A percentile compares a stretch with the other conserved stretches of the same genome.
Evolutionary conservation across 2,113 vertebrate species (phyloP).

Genomic region (Prionailurus bengalensis): DNA sequence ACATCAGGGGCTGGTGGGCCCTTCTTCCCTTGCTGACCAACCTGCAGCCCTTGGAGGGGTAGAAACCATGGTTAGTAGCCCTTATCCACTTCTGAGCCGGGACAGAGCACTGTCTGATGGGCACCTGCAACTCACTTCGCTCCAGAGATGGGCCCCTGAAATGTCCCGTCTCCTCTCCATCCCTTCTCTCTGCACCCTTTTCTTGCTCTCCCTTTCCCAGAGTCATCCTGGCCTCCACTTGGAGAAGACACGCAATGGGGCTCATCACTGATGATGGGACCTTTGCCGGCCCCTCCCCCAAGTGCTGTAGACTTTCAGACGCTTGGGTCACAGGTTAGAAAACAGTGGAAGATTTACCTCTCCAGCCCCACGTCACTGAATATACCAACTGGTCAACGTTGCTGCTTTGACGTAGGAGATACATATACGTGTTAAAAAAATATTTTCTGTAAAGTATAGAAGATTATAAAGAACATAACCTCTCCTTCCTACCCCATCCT

Average conservation of each 20-base stretch:
- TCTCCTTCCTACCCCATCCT: background rate
- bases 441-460: background rate
- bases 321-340: background rate
- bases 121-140: background rate
- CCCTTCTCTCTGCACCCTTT: background rate
- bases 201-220: background rate
- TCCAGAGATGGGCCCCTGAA: background rate
- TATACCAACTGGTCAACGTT: background rate
- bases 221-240: background rate
- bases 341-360: background rate
- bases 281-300: background rate
- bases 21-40: background rate
- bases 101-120: background rate
- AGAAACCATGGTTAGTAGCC: background rate
- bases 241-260: background rate
- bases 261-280: background rate
- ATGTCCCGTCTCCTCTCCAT: background rate
- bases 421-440: background rate
- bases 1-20: background rate
- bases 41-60: background rate
- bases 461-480: background rate
- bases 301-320: background rate
- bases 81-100: background rate
- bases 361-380: background rate
- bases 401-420: background rate